Base-by-base conservation (phyloP, 2,888 invertebrate genomes). In the Cheilosia variabilis region DNA sequence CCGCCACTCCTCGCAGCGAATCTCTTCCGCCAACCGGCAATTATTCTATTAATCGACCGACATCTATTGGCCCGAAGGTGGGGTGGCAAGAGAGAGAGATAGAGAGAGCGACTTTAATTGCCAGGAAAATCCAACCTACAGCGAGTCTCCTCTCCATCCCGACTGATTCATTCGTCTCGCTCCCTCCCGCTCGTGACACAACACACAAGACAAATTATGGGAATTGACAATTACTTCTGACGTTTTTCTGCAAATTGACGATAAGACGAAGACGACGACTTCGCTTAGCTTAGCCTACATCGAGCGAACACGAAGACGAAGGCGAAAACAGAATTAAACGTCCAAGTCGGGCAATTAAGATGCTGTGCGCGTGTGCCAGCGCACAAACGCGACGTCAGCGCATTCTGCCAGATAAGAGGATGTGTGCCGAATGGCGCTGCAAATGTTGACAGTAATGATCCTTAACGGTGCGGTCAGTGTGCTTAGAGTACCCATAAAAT, bases 1-100 rank as follows among this genome's bases (percentile, higher is more conserved):
- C 72, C 27, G 15, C 47, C 73, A 27, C 55, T 58, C 37, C 76
- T 43, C 19, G 10, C 17, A 47, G 53, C 10, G 65, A 63, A 73
- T 53, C 75, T 69, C 60, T 66, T 68, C 68, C 68, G 58, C 55
- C 76, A 52, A 50, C 41, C 17, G 52, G 41, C 86, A 77, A 86
- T 86, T 86, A 86, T 86, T 86, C 80, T 81, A 86, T 86, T 86
- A 86, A 86, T 86, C 86, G 86, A 80, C 80, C 86, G 86, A 80
- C 80, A 81, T 80, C 76, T 81, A 77, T 77, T 72, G 60, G 34
- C 24, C 45, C 19, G 15, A 17, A 13, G 62, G 19, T 19, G 24
- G 57, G 63, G 47, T 10, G 19, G n/a, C 4, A 15, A 17, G 17
- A 37, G n/a, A 7, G 17, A 17, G 17, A 34, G 22, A 45, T 31